Percentiles rank a stretch among this genome's conserved stretches.
phyloP scores from a whole-genome alignment of 2,797 vertebrate species.

The Chloroceryle amazona region DNA sequence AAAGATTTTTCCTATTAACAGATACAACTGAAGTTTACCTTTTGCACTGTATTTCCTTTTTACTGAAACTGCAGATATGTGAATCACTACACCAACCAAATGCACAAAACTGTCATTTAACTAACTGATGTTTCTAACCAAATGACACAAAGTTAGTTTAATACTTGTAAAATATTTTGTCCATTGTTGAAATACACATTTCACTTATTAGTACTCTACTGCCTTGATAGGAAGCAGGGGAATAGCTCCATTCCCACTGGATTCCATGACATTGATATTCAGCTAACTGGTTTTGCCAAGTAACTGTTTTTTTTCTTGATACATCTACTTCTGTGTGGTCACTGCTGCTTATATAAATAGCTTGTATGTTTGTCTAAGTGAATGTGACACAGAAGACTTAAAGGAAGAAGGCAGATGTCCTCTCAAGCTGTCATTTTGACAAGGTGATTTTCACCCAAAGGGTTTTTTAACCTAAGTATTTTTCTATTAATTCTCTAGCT shows the following conservation, averaged over 20 bases:
- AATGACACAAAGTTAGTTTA: not conserved
- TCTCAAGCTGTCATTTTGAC: slow-evolving; percentile 71
- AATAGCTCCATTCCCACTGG: not conserved
- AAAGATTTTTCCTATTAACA: not conserved
- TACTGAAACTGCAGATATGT: not conserved
- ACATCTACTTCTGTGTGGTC: not conserved
- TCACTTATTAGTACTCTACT: not conserved
- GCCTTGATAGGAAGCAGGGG: not conserved
- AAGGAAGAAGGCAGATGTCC: slow-evolving; percentile 56
- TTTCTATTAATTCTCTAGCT: not conserved
- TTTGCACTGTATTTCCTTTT: not conserved
- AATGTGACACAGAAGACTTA: slow-evolving; percentile 66
- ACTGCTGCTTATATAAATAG: not conserved
- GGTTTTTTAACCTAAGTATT: slow-evolving; percentile 29
- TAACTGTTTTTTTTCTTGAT: not conserved
- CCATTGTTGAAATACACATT: not conserved
- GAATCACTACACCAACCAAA: not conserved
- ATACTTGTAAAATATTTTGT: not conserved
- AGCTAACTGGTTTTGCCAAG: not conserved
- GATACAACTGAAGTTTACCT: not conserved
- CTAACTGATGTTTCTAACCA: not conserved
- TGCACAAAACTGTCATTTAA: not conserved
- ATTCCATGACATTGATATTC: not conserved
- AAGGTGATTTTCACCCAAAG: slow-evolving; percentile 66
- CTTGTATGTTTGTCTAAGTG: slow-evolving; percentile 46